Conservation (phyloP, 2,888 invertebrate species). For the Spisula solida region DNA sequence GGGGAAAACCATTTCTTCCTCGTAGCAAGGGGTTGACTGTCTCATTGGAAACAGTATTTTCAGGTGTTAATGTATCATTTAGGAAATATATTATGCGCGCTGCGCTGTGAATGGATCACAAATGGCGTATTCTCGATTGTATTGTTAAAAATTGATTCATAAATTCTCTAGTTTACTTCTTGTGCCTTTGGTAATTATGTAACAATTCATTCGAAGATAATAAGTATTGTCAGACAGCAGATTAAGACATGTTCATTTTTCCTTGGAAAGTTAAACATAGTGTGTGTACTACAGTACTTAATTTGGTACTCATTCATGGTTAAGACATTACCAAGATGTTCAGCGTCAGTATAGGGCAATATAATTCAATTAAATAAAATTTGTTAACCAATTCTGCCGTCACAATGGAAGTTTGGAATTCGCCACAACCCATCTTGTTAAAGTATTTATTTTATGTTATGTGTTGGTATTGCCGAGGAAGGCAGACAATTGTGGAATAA, state of each 20-base stretch:
- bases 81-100: background rate
- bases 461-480: background rate
- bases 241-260: background rate
- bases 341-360: background rate
- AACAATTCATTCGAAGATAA: slow-evolving; percentile 1
- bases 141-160: background rate
- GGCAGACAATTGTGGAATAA: background rate
- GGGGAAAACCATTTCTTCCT: background rate
- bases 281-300: background rate
- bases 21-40: background rate
- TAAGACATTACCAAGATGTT: background rate
- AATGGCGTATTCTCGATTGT: background rate
- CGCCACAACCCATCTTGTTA: background rate
- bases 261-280: background rate
- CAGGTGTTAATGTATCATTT: background rate
- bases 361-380: background rate
- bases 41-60: background rate
- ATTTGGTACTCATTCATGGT: background rate
- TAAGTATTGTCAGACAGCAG: background rate
- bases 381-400: background rate
- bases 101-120: background rate
- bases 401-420: background rate
- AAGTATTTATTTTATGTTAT: slow-evolving; percentile 16
- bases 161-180: background rate
- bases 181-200: background rate